A percentile compares a stretch with the other conserved stretches of the same genome.
These are phyloP conservation scores for Vesta saturnalis DNA, from an alignment of 2,888 invertebrate genomes.

Conservation along the genomic window DNA sequence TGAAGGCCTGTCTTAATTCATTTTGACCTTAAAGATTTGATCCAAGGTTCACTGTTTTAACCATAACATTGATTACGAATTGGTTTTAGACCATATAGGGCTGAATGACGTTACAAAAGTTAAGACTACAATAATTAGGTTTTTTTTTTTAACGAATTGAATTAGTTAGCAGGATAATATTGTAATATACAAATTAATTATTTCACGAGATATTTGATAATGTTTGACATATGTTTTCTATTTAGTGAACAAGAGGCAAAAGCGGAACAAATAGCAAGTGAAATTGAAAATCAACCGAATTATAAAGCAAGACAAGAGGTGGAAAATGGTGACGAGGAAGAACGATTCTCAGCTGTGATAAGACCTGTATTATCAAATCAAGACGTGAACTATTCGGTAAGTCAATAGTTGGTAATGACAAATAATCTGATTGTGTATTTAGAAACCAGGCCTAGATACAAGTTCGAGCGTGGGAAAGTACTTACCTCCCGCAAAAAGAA, in stretches of 20 bases:
- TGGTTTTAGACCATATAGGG: too few relatives aligned
- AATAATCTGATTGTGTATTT: neutral
- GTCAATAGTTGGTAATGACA: conserved; percentile 9
- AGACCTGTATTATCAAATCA: conserved; percentile 62
- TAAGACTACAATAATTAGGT: too few relatives aligned
- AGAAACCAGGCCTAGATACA: conserved; percentile 31
- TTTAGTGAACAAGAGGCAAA: conserved; percentile 74
- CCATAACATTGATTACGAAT: too few relatives aligned
- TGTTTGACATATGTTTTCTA: too few relatives aligned
- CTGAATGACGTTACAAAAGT: too few relatives aligned
- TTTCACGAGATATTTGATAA: neutral
- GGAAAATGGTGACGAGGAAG: conserved; percentile 94
- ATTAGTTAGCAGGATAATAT: too few relatives aligned
- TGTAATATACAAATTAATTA: too few relatives aligned
- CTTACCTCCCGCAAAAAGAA: conserved; percentile 82
- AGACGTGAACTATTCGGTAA: conserved; percentile 33
- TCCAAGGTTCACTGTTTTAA: too few relatives aligned
- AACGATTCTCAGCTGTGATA: conserved; percentile 85
- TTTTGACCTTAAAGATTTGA: too few relatives aligned
- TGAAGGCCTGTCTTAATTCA: too few relatives aligned
- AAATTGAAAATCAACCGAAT: conserved; percentile 88
- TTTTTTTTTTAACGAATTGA: neutral
- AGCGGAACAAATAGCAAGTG: conserved; percentile 90
- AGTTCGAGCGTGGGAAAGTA: conserved; percentile 69
- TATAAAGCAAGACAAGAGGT: conserved; percentile 85